These are phyloP conservation scores for Dermolepida albohirtum DNA, from an alignment of 2,888 invertebrate genomes.

Conservation along the genomic window DNA sequence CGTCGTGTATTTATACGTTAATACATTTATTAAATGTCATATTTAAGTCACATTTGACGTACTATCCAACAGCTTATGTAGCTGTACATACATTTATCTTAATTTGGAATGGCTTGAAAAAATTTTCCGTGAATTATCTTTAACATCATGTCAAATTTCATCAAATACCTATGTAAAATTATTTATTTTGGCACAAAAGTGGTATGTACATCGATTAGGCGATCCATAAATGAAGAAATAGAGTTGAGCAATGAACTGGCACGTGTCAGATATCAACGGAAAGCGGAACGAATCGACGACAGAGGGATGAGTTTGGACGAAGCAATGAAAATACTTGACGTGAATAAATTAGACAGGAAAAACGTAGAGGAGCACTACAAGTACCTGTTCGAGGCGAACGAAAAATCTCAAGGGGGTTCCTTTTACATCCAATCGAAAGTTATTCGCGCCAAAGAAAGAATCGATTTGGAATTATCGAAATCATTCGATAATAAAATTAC, in stretches of 20 bases:
- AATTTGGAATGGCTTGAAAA: background rate
- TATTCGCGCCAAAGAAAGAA: conserved; percentile 84
- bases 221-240: conserved; percentile 83
- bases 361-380: conserved; percentile 81
- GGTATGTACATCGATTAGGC: conserved; percentile 49
- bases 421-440: conserved; percentile 97
- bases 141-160: conserved; percentile 4
- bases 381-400: conserved; percentile 87
- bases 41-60: too few species aligned
- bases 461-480: conserved; percentile 76
- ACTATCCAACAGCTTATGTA: background rate
- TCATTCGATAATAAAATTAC: conserved; percentile 12
- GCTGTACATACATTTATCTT: background rate
- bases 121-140: conserved; percentile 4
- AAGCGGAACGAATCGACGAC: conserved; percentile 3
- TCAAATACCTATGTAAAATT: conserved; percentile 13
- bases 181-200: conserved; percentile 47
- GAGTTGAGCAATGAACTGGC: conserved; percentile 86
- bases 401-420: conserved; percentile 91
- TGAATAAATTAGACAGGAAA: conserved; percentile 74
- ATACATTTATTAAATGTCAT: too few species aligned
- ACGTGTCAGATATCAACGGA: conserved; percentile 55
- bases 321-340: conserved; percentile 91
- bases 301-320: conserved; percentile 67
- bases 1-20: too few species aligned